Conservation (phyloP, 1,140 invertebrate species). For the Ips nitidus region DNA sequence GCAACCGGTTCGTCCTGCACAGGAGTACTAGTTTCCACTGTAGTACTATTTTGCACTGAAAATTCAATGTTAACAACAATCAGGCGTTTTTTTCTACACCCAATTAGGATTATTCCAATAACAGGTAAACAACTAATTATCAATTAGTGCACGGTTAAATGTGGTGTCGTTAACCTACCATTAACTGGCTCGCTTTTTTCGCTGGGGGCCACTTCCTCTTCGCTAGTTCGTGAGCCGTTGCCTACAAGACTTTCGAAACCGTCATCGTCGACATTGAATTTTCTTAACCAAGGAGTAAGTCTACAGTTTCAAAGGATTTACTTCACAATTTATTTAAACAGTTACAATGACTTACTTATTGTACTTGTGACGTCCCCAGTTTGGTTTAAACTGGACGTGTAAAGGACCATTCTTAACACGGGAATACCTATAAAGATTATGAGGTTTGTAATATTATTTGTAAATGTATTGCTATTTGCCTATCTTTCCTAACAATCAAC, state of each 20-base stretch:
- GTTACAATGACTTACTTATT: conserved; percentile 14
- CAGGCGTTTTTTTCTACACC: too few species aligned
- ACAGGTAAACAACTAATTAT: neutral
- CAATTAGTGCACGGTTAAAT: too few species aligned
- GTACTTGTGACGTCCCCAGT: conserved; percentile 22
- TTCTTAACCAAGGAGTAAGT: conserved; percentile 23
- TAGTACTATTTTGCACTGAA: neutral
- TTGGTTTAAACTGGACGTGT: conserved; percentile 24
- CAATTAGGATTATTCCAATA: too few species aligned
- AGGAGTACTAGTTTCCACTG: conserved; percentile 10
- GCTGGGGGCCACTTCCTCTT: conserved; percentile 36
- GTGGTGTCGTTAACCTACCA: neutral
- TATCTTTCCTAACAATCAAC: neutral
- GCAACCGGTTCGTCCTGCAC: neutral
- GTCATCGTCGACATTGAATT: conserved; percentile 64
- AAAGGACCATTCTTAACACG: conserved; percentile 11
- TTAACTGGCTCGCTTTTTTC: neutral
- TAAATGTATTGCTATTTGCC: too few species aligned
- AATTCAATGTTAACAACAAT: too few species aligned
- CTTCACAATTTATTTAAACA: neutral
- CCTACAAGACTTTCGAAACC: conserved; percentile 85
- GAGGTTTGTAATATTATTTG: too few species aligned
- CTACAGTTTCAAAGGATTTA: too few species aligned
- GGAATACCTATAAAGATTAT: conserved; percentile 1
- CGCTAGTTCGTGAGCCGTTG: conserved; percentile 70